These are phyloP conservation scores for Heteronetta atricapilla DNA, from an alignment of 2,113 vertebrate species.

Conservation along the genomic window DNA sequence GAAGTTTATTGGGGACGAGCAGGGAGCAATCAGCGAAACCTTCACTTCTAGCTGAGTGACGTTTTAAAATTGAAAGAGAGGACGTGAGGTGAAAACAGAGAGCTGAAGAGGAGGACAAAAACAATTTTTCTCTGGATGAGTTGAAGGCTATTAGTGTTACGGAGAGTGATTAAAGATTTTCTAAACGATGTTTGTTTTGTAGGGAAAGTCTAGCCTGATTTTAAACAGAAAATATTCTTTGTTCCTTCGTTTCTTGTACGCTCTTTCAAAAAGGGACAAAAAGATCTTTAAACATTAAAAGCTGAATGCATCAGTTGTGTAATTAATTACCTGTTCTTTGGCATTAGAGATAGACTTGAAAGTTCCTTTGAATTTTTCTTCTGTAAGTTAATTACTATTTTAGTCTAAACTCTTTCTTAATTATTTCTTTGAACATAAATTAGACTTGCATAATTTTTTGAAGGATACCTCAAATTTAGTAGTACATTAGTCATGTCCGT, in stretches of 20 bases:
- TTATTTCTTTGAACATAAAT: background rate
- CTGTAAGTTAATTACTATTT: background rate
- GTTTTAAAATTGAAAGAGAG: background rate
- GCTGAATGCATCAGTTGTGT: background rate
- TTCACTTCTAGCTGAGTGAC: background rate
- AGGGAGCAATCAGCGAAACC: background rate
- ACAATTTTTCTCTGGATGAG: background rate
- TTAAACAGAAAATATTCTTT: background rate
- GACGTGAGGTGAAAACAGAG: background rate
- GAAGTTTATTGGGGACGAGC: background rate
- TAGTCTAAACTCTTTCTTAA: background rate
- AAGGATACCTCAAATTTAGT: background rate
- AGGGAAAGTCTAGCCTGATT: background rate
- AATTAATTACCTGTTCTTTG: background rate
- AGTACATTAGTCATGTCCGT: background rate
- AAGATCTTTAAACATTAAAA: background rate
- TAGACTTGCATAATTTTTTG: background rate
- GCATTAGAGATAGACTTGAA: background rate
- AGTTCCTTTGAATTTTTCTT: background rate
- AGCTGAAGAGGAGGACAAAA: background rate
- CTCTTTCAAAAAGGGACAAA: conserved; percentile 4
- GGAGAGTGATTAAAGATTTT: background rate
- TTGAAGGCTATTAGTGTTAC: background rate
- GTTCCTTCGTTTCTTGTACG: background rate
- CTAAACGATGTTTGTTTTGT: background rate